phyloP scores from a whole-genome alignment of 2,888 invertebrate species.

The Pristionchus exspectatus region DNA sequence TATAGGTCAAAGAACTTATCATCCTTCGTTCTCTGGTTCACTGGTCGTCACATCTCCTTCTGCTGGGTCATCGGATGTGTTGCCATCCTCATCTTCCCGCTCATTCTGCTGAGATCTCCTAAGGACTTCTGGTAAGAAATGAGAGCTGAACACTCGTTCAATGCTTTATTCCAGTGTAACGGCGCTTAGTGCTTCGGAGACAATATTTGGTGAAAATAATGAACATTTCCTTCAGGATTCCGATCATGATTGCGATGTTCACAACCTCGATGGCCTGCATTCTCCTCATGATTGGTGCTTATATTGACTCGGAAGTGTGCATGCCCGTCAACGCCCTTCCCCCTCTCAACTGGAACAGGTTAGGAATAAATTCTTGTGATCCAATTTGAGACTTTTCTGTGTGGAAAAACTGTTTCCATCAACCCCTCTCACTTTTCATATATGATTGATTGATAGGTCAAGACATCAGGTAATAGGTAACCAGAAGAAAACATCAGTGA shows the following conservation, averaged over 20 bases:
- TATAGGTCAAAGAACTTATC: slow-evolving; percentile 56
- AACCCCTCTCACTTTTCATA: no score
- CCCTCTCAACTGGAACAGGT: slow-evolving; percentile 66
- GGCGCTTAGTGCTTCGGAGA: no score
- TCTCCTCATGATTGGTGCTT: slow-evolving; percentile 70
- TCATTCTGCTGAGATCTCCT: slow-evolving; percentile 74
- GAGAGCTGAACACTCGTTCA: not conserved
- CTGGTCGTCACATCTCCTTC: slow-evolving; percentile 65
- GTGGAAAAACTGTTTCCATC: no score
- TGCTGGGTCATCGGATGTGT: slow-evolving; percentile 72
- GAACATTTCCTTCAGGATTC: slow-evolving; percentile 59
- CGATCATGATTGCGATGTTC: slow-evolving; percentile 74
- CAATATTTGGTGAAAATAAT: no score
- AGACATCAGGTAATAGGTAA: no score
- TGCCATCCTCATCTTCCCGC: slow-evolving; percentile 72
- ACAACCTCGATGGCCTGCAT: slow-evolving; percentile 71
- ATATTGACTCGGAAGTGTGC: slow-evolving; percentile 65
- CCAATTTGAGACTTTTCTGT: not conserved
- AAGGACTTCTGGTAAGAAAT: slow-evolving; percentile 74
- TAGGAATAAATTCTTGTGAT: not conserved
- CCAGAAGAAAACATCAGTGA: no score
- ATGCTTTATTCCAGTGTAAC: no score
- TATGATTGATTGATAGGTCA: no score
- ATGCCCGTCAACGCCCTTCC: slow-evolving; percentile 64
- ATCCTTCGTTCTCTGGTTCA: not conserved